Evolutionary conservation across 1,140 invertebrate species (phyloP).

Genomic region (Parasteatoda tepidariorum): DNA sequence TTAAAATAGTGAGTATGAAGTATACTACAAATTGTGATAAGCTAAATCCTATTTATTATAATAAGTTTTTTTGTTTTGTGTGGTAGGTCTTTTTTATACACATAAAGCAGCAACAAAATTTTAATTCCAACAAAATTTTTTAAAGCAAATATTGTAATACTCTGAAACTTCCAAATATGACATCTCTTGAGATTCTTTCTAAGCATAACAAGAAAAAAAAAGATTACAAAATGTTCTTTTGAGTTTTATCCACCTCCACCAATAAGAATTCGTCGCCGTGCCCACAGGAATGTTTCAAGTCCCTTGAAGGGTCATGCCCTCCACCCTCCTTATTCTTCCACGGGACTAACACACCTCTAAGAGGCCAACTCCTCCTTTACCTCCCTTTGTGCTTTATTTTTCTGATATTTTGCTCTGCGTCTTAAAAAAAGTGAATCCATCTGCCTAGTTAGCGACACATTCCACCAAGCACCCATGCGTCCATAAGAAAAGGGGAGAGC

Average conservation of each 20-base stretch:
- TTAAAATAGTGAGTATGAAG: no score
- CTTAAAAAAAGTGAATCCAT: not conserved
- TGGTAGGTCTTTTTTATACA: no score
- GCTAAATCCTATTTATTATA: no score
- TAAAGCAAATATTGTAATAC: no score
- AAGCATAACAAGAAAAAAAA: not conserved
- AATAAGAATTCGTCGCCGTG: not conserved
- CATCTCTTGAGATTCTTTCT: no score
- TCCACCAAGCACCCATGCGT: not conserved
- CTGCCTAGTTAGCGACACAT: not conserved
- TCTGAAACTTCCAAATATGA: no score
- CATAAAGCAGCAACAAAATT: no score
- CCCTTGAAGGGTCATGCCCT: not conserved
- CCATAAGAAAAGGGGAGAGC: not conserved
- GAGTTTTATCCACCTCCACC: not conserved
- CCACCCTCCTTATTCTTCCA: not conserved
- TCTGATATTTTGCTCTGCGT: not conserved
- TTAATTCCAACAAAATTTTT: no score
- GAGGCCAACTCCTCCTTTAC: not conserved
- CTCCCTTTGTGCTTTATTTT: not conserved
- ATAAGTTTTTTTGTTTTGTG: no score
- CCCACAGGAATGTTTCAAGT: not conserved
- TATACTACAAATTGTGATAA: no score
- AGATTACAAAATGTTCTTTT: not conserved
- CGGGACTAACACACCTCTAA: not conserved